Conservation (phyloP, 2,797 vertebrate genomes). For the Hydrolagus colliei region DNA sequence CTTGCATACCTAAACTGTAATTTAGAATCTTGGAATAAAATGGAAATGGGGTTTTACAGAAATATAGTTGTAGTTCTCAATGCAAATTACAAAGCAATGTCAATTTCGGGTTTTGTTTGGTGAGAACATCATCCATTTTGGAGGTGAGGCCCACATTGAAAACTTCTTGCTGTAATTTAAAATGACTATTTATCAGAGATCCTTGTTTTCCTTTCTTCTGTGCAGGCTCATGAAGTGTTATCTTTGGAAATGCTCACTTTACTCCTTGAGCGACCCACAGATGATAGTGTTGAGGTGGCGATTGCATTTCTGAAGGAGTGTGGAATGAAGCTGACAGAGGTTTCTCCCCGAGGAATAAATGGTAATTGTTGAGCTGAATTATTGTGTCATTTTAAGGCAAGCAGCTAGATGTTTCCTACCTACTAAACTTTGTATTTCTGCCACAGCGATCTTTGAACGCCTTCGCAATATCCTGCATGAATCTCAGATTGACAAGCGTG, state of each 20-base stretch:
- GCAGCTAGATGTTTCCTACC: background rate
- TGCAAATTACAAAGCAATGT: no score
- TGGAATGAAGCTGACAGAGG: constrained; percentile 89
- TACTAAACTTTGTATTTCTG: constrained; percentile 33
- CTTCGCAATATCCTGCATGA: constrained; percentile 92
- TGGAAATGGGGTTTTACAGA: no score
- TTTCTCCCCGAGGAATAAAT: constrained; percentile 89
- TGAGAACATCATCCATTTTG: background rate
- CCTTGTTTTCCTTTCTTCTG: constrained; percentile 1
- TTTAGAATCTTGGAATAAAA: no score
- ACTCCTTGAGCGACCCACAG: constrained; percentile 87
- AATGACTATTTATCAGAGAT: background rate
- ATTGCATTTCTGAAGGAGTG: constrained; percentile 94
- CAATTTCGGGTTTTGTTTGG: no score
- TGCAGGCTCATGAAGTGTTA: constrained; percentile 87
- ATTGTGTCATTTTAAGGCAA: constrained; percentile 13
- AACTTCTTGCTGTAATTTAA: background rate
- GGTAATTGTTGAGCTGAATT: constrained; percentile 53
- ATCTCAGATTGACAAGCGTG: constrained; percentile 90
- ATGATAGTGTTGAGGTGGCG: constrained; percentile 93
- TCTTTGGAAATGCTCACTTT: constrained; percentile 94
- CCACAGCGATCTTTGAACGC: constrained; percentile 89
- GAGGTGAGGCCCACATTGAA: background rate
- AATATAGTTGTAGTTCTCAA: no score
- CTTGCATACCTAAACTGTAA: no score